phyloP scores from a whole-genome alignment of 1,140 invertebrate species.

The Lasioglossum baleicum region DNA sequence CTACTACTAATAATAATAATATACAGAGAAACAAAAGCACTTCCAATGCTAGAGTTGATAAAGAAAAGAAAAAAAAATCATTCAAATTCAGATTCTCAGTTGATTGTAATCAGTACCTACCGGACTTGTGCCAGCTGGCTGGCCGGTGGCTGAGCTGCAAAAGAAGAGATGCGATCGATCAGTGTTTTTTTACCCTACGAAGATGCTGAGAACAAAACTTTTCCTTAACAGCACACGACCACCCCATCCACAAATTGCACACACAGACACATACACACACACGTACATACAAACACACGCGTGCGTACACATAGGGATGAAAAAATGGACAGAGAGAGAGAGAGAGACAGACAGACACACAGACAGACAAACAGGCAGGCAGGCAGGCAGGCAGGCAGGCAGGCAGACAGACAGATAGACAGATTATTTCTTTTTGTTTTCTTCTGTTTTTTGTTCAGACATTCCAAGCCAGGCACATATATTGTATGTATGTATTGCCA shows the following conservation, averaged over 20 bases:
- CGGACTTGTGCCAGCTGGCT: constrained; percentile 62
- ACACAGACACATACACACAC: neutral
- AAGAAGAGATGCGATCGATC: constrained; percentile 33
- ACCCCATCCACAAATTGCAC: constrained; percentile 53
- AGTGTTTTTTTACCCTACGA: constrained; percentile 18
- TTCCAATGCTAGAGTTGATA: constrained; percentile 63
- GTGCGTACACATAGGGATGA: no score
- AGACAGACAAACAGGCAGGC: no score
- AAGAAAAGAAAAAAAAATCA: constrained; percentile 47
- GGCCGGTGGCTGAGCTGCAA: constrained; percentile 55
- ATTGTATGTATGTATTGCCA: constrained; percentile 47
- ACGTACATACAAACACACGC: no score
- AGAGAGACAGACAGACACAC: neutral
- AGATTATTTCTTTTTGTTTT: constrained; percentile 53
- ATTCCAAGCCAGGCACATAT: constrained; percentile 67
- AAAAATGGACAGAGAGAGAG: no score
- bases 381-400: no score
- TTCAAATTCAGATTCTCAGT: constrained; percentile 44
- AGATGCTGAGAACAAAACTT: constrained; percentile 22
- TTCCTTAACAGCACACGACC: constrained; percentile 50
- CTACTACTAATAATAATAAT: constrained; percentile 50
- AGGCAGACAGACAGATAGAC: no score
- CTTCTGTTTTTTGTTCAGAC: constrained; percentile 64
- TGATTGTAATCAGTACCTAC: constrained; percentile 51
- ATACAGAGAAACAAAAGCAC: constrained; percentile 52